Base-by-base conservation (phyloP, 2,888 invertebrate genomes). In the Drosophila paramelanica region DNA sequence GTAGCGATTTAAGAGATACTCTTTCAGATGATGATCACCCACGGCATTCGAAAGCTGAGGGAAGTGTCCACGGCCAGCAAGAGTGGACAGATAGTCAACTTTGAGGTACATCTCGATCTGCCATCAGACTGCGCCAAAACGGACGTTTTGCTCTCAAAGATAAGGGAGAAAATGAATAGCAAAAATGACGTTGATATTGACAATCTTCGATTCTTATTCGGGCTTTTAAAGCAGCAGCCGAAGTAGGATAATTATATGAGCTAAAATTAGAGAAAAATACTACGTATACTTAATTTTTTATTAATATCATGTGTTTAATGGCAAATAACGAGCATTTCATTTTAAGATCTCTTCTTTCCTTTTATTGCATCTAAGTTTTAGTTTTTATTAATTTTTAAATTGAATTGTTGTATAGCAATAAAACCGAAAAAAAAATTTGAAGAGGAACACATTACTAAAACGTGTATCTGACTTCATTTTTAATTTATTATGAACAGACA, bases 11-110 rank as follows among this genome's bases (percentile, higher is more conserved):
- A 3, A 11, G 36, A 13, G 36, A 4, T 13, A 7, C 31, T n/a
- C 8, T 50, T 45, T n/a, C 20, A 68, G 67, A 58, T 68, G 43
- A 47, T 68, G 49, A 31, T 52, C n/a, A 49, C 55, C 13, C 67
- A 67, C n/a, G 52, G 67, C 20, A 10, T 58, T n/a, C 23, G 36
- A 4, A 67, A 52, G 11, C 20, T 58, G 2, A 36, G 42, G 1
- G 67, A 52, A n/a, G 17, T 64, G 8, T 20, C 38, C 6, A 31
- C 2, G n/a, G 66, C 66, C 25, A 25, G 39, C 1, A 10, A 10
- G 0, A 50, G 4, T 5, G 43, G 64, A 8, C n/a, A 45, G 1
- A 39, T 67, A 13, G 17, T 67, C 1, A 64, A 64, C 17, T 41
- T 66, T 7, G 38, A 64, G 14, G 3, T 17, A 6, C 64, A 66